phyloP scores from a whole-genome alignment of 1,140 invertebrate species.

The Antheraea pernyi region DNA sequence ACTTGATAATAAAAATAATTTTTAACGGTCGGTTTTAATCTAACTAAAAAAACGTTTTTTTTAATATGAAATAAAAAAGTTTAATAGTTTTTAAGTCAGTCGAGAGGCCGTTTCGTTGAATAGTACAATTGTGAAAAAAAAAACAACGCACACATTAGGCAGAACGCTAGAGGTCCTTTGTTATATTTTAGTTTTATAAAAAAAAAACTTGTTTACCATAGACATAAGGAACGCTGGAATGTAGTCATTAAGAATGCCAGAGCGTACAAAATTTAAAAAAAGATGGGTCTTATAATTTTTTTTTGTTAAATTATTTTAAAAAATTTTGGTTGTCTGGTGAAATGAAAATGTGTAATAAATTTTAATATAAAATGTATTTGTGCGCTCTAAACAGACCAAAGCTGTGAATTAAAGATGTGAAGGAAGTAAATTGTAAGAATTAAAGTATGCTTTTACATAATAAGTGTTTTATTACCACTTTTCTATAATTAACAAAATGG shows the following conservation, averaged over 20 bases:
- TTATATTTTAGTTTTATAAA: slow-evolving; percentile 26
- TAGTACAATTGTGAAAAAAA: slow-evolving; percentile 8
- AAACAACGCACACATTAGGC: slow-evolving; percentile 33
- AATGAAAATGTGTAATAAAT: slow-evolving; percentile 7
- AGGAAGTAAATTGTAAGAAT: slow-evolving; percentile 36
- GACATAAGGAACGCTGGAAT: slow-evolving; percentile 41
- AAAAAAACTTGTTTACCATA: slow-evolving; percentile 41
- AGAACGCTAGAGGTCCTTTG: slow-evolving; percentile 39
- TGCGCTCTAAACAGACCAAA: slow-evolving; percentile 69
- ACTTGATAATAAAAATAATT: not conserved
- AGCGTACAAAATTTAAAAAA: slow-evolving; percentile 33
- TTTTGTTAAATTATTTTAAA: slow-evolving; percentile 6
- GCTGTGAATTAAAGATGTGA: slow-evolving; percentile 59
- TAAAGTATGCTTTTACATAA: slow-evolving; percentile 38
- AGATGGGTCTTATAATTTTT: slow-evolving; percentile 8
- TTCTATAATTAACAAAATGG: not conserved
- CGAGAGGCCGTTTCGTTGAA: not conserved
- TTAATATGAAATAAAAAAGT: no score
- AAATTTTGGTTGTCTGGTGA: not conserved
- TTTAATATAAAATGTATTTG: slow-evolving; percentile 32
- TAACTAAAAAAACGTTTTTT: no score
- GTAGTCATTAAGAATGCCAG: slow-evolving; percentile 34
- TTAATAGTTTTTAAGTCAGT: not conserved
- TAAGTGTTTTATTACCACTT: slow-evolving; percentile 8
- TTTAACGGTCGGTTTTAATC: no score